Evolutionary conservation across 2,113 vertebrate species (phyloP).

Genomic region (Pogona vitticeps): DNA sequence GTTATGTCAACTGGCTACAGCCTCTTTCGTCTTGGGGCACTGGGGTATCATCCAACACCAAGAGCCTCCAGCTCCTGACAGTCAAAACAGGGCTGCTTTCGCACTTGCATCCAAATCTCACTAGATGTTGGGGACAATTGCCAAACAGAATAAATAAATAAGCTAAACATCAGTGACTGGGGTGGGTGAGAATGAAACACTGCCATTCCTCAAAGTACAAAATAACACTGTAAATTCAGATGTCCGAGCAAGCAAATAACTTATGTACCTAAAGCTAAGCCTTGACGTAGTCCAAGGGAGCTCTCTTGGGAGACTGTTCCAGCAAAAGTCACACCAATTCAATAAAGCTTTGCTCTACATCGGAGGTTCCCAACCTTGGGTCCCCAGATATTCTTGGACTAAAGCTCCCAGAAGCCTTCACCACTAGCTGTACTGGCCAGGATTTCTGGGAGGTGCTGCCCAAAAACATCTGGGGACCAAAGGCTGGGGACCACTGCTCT

Average conservation of each 20-base stretch:
- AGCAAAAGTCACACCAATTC: too few relatives aligned
- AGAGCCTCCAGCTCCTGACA: conserved; percentile 38
- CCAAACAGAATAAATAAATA: not conserved
- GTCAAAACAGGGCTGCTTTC: not conserved
- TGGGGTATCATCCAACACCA: conserved; percentile 58
- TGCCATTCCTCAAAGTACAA: not conserved
- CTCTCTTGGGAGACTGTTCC: not conserved
- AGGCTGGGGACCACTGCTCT: too few relatives aligned
- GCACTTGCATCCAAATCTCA: not conserved
- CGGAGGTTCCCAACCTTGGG: not conserved
- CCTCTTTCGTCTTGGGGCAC: conserved; percentile 57
- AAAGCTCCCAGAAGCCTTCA: too few relatives aligned
- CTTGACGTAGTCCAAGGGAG: not conserved
- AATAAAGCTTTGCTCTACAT: not conserved
- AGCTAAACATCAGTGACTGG: not conserved
- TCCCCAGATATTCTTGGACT: too few relatives aligned
- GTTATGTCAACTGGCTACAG: conserved; percentile 41
- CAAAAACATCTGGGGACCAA: too few relatives aligned
- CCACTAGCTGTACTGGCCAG: too few relatives aligned
- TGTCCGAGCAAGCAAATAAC: not conserved
- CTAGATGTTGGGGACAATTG: too few relatives aligned
- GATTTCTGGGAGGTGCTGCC: too few relatives aligned
- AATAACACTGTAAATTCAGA: not conserved
- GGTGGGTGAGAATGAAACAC: not conserved
- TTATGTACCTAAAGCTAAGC: not conserved